Percentiles rank a stretch among this genome's conserved stretches.
phyloP scores from a whole-genome alignment of 2,797 vertebrate species.

The Rhodeus uyekii region DNA sequence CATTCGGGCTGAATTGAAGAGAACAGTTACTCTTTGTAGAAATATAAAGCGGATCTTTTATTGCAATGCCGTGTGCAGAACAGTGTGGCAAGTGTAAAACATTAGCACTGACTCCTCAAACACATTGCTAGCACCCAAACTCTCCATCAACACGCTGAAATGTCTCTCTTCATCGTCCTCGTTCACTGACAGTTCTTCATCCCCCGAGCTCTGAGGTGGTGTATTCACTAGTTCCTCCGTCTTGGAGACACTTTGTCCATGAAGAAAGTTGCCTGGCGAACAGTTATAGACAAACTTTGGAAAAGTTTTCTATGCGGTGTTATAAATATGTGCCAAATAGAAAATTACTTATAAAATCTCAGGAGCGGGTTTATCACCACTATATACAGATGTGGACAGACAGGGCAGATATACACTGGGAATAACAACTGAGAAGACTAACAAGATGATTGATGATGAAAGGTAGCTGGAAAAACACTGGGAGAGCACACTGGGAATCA shows the following conservation, averaged over 20 bases:
- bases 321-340: not conserved
- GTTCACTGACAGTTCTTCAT: slow-evolving; percentile 65
- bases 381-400: no score
- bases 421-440: no score
- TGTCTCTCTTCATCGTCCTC: slow-evolving; percentile 85
- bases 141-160: slow-evolving; percentile 86
- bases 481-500: no score
- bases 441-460: no score
- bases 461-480: no score
- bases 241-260: slow-evolving; percentile 73
- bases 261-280: slow-evolving; percentile 84
- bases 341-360: no score
- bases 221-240: slow-evolving; percentile 64
- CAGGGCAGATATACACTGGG: no score
- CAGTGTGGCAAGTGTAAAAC: no score
- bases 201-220: slow-evolving; percentile 65
- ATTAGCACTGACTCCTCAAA: slow-evolving; percentile 85
- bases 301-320: not conserved
- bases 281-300: not conserved
- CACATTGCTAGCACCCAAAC: slow-evolving; percentile 82
- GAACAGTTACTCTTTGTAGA: not conserved
- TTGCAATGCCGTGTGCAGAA: not conserved
- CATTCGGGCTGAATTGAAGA: slow-evolving; percentile 74
- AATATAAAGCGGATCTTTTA: not conserved
- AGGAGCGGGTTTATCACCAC: no score